A percentile compares a stretch with the other conserved stretches of the same genome.
These are phyloP conservation scores for Embiotoca jacksoni DNA, from an alignment of 2,113 vertebrate species.

Conservation along the genomic window DNA sequence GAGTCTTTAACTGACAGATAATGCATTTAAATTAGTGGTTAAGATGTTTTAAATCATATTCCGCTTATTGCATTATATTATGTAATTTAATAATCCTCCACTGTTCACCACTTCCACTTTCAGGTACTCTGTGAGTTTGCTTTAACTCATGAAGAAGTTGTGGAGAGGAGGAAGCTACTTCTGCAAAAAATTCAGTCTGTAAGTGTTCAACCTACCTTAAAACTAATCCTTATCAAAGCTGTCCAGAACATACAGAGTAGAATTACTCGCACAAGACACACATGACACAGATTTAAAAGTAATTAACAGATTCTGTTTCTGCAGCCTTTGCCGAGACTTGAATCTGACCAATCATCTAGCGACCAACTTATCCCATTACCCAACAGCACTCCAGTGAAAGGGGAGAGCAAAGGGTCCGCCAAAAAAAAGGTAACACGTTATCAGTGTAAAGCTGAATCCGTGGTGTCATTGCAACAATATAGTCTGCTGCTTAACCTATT, in stretches of 20 bases:
- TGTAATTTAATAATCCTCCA: constrained; percentile 16
- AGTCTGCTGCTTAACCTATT: too few species aligned
- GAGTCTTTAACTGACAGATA: constrained; percentile 33
- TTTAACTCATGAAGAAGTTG: constrained; percentile 87
- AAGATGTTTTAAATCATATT: constrained; percentile 44
- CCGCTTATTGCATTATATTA: constrained; percentile 1
- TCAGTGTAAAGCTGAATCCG: not conserved
- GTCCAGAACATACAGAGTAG: not conserved
- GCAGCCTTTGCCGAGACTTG: constrained; percentile 50
- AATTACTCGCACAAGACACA: not conserved
- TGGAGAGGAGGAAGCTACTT: constrained; percentile 86
- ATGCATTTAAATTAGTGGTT: constrained; percentile 40
- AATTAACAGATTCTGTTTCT: not conserved
- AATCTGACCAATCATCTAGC: constrained; percentile 51
- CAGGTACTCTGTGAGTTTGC: constrained; percentile 87
- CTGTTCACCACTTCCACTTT: constrained; percentile 7
- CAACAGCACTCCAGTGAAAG: constrained; percentile 57
- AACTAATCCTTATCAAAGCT: not conserved
- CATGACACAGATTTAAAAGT: not conserved
- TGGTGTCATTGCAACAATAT: not conserved
- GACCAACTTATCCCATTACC: constrained; percentile 56
- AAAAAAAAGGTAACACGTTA: constrained; percentile 81
- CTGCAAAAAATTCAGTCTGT: constrained; percentile 66
- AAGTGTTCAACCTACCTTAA: constrained; percentile 5
- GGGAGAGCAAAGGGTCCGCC: constrained; percentile 35